phyloP scores from a whole-genome alignment of 2,113 vertebrate species.

The Steatornis caripensis region DNA sequence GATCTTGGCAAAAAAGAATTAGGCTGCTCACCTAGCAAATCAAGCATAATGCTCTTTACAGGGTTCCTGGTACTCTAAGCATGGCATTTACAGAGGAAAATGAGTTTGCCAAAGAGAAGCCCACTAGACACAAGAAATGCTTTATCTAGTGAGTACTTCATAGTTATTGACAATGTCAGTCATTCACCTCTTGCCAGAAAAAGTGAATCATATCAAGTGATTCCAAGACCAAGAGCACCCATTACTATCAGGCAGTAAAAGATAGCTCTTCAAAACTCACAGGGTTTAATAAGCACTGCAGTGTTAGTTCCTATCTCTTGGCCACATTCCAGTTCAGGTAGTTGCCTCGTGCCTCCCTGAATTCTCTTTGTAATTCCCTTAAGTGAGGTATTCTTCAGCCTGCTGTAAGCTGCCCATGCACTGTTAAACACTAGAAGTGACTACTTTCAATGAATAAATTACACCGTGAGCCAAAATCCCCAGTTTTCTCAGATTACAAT shows the following conservation, averaged over 20 bases:
- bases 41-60: background rate
- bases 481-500: background rate
- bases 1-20: background rate
- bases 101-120: background rate
- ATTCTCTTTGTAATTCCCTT: background rate
- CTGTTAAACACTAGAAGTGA: background rate
- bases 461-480: background rate
- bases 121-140: background rate
- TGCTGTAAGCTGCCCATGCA: background rate
- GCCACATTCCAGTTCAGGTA: background rate
- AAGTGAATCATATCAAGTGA: background rate
- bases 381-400: background rate
- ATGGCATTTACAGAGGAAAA: background rate
- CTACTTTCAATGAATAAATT: background rate
- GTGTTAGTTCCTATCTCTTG: background rate
- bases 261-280: background rate
- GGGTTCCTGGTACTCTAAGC: background rate
- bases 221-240: background rate
- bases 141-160: background rate
- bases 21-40: background rate
- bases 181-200: background rate
- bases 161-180: background rate
- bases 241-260: background rate
- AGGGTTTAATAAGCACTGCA: background rate
- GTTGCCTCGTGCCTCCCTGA: background rate